A percentile compares a stretch with the other conserved stretches of the same genome.
Conservation (phyloP, 2,113 vertebrate genomes). For the Dasypus novemcinctus region DNA sequence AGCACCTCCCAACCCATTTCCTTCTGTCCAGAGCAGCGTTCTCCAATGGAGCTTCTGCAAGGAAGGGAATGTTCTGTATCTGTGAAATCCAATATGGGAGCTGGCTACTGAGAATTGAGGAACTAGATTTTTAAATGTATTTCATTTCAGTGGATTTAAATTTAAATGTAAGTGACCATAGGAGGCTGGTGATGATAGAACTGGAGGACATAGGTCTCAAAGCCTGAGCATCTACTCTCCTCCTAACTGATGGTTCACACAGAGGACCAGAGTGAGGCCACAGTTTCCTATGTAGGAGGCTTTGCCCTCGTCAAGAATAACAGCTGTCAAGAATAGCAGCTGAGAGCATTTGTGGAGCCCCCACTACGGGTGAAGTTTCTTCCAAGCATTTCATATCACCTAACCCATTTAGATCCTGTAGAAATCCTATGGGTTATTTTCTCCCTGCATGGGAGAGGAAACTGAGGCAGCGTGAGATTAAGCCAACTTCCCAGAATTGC, state of each 20-base stretch:
- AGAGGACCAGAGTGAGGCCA: accelerated
- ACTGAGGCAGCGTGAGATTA: background rate
- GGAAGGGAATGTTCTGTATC: accelerated
- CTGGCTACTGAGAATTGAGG: too few species aligned
- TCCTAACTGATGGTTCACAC: accelerated
- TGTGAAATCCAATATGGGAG: accelerated
- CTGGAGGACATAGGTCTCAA: accelerated
- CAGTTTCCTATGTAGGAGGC: accelerated
- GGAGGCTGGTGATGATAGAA: background rate
- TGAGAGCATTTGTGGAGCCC: accelerated
- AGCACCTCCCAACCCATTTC: accelerated
- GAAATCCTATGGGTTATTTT: too few species aligned
- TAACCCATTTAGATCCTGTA: background rate
- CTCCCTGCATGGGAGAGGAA: background rate
- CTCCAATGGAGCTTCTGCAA: background rate
- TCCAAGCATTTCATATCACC: background rate
- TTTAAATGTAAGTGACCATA: background rate
- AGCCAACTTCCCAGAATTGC: background rate
- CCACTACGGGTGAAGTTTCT: background rate
- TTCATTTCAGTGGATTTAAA: background rate
- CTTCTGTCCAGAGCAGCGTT: accelerated
- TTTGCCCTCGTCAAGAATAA: too few species aligned
- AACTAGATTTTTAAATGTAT: background rate
- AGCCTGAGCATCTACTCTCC: accelerated
- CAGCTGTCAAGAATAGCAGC: too few species aligned